phyloP scores from a whole-genome alignment of 1,140 invertebrate genomes.

The Venturia canescens region DNA sequence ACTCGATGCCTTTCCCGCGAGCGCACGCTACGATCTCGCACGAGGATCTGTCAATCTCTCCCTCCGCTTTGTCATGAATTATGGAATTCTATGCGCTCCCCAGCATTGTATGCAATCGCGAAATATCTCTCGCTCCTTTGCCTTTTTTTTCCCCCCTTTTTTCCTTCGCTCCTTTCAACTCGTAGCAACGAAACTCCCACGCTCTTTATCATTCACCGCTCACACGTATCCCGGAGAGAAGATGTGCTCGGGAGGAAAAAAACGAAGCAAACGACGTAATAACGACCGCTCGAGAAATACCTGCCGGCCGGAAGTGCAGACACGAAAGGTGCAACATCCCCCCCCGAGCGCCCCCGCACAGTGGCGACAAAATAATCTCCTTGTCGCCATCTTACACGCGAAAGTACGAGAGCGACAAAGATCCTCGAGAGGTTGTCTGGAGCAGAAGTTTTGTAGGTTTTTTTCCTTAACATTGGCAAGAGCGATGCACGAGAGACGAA shows the following conservation, averaged over 20 bases:
- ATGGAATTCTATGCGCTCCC: constrained; percentile 26
- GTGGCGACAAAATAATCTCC: constrained; percentile 38
- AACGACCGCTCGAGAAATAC: constrained; percentile 8
- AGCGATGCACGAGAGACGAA: neutral
- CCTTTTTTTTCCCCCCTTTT: neutral
- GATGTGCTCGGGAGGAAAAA: neutral
- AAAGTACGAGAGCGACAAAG: constrained; percentile 2
- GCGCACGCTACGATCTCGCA: neutral
- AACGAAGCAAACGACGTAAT: too few species aligned
- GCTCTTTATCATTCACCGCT: constrained; percentile 36
- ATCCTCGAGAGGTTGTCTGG: neutral
- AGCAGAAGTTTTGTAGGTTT: neutral
- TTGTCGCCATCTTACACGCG: constrained; percentile 29
- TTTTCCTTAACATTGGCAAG: neutral
- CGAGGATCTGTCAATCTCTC: constrained; percentile 19
- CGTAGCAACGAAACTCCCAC: constrained; percentile 27
- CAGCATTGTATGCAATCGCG: constrained; percentile 29
- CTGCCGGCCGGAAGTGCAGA: constrained; percentile 38
- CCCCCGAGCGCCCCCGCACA: constrained; percentile 7
- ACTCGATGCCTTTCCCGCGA: neutral
- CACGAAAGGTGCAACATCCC: constrained; percentile 21
- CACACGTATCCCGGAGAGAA: constrained; percentile 14
- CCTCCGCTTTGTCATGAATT: constrained; percentile 9
- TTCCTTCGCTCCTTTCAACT: neutral
- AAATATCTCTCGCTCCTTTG: neutral